Conservation (phyloP, 2,797 vertebrate species). For the Poecilia wingei region DNA sequence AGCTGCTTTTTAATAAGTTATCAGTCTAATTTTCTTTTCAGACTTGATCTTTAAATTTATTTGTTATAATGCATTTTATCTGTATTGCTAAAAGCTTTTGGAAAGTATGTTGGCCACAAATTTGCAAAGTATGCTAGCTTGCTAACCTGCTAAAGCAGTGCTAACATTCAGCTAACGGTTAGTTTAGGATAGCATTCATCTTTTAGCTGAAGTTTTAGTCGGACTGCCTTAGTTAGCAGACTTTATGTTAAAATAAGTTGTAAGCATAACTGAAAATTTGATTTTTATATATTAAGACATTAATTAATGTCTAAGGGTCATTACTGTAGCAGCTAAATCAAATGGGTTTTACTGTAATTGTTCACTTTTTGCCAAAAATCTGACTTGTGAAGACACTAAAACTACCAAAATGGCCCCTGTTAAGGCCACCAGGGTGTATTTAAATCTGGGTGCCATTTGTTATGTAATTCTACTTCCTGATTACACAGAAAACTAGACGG, state of each 20-base stretch:
- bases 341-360: not conserved
- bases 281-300: not conserved
- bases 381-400: not conserved
- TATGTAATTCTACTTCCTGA: not conserved
- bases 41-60: not conserved
- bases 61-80: conserved; percentile 2
- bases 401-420: not conserved
- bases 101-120: not conserved
- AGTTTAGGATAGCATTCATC: not conserved
- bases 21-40: not conserved
- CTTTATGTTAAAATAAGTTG: not conserved
- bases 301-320: not conserved
- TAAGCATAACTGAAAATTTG: conserved; percentile 13
- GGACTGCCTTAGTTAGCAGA: not conserved
- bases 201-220: conserved; percentile 1
- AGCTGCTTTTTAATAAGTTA: not conserved
- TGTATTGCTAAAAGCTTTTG: conserved; percentile 5
- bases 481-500: not conserved
- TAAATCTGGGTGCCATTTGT: not conserved
- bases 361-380: not conserved
- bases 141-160: conserved; percentile 5
- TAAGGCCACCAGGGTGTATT: not conserved
- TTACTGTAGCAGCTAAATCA: not conserved
- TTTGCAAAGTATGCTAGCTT: conserved; percentile 10
- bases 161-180: conserved; percentile 7